A percentile compares a stretch with the other conserved stretches of the same genome.
These are phyloP conservation scores for Mythimna impura DNA, from an alignment of 2,888 invertebrate species.

Conservation along the genomic window DNA sequence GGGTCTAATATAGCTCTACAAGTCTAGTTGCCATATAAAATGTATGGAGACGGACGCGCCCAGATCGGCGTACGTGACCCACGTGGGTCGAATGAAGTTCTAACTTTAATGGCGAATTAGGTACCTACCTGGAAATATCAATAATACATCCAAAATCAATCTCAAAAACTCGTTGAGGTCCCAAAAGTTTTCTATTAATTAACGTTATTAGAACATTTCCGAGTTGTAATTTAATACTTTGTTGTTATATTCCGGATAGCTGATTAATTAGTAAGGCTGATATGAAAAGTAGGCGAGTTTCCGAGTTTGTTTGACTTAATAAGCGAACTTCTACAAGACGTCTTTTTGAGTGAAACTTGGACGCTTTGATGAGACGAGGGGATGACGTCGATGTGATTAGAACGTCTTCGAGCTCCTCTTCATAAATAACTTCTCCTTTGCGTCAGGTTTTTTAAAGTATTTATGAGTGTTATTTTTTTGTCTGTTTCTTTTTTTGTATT, in stretches of 20 bases:
- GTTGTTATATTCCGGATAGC: conserved; percentile 82
- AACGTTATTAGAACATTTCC: conserved; percentile 76
- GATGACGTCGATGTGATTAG: conserved; percentile 77
- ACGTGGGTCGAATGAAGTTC: no score
- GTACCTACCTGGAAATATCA: not conserved
- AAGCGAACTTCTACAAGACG: conserved; percentile 85
- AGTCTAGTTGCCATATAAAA: no score
- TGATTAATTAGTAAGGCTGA: conserved; percentile 88
- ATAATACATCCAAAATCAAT: conserved; percentile 48
- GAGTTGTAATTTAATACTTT: conserved; percentile 84
- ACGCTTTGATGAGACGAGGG: conserved; percentile 81
- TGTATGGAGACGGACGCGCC: no score
- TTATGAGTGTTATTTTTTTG: not conserved
- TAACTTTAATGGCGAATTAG: no score
- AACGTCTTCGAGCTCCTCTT: conserved; percentile 65
- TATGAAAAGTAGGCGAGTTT: conserved; percentile 82
- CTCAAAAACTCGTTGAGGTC: conserved; percentile 49
- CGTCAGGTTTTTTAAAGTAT: conserved; percentile 15
- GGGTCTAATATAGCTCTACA: no score
- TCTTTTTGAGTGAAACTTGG: conserved; percentile 85
- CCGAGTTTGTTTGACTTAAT: conserved; percentile 82
- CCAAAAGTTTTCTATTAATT: conserved; percentile 78
- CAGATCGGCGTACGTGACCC: no score
- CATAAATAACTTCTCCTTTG: conserved; percentile 53
- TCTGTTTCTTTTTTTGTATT: not conserved